Conservation (phyloP, 2,888 invertebrate species). For the Mesorhabditis sp. region DNA sequence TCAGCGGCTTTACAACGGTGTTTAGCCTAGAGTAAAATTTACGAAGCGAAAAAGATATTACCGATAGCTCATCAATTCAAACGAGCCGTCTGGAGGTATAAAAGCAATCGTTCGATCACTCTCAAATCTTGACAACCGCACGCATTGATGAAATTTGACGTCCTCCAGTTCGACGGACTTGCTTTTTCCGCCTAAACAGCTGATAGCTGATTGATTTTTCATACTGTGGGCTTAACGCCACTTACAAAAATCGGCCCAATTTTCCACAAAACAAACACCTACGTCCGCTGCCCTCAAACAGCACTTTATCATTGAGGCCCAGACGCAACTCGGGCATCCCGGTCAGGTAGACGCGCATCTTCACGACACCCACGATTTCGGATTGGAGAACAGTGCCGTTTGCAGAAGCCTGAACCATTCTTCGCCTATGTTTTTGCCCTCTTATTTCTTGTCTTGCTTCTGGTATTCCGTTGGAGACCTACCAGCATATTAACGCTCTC, state of each 20-base stretch:
- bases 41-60: constrained; percentile 1
- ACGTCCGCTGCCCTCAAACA: constrained; percentile 91
- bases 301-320: constrained; percentile 90
- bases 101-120: constrained; percentile 88
- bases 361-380: constrained; percentile 96
- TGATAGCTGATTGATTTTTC: not conserved
- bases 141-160: constrained; percentile 98
- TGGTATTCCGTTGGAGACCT: constrained; percentile 30
- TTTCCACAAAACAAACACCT: constrained; percentile 42
- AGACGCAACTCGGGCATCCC: constrained; percentile 96
- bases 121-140: constrained; percentile 89
- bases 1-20: constrained; percentile 78
- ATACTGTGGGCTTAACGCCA: not conserved
- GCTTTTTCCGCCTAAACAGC: constrained; percentile 63
- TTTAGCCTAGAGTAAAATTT: constrained; percentile 20
- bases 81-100: constrained; percentile 97
- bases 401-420: constrained; percentile 72
- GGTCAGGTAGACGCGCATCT: constrained; percentile 94
- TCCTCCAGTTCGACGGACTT: constrained; percentile 97
- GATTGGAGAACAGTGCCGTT: constrained; percentile 92
- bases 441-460: not conserved
- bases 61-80: constrained; percentile 75
- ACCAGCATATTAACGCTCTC: constrained; percentile 89
- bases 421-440: not conserved
- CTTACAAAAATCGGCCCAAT: not conserved